Percentiles rank a stretch among this genome's conserved stretches.
Conservation (phyloP, 2,888 invertebrate genomes). For the Chorisops tibialis region DNA sequence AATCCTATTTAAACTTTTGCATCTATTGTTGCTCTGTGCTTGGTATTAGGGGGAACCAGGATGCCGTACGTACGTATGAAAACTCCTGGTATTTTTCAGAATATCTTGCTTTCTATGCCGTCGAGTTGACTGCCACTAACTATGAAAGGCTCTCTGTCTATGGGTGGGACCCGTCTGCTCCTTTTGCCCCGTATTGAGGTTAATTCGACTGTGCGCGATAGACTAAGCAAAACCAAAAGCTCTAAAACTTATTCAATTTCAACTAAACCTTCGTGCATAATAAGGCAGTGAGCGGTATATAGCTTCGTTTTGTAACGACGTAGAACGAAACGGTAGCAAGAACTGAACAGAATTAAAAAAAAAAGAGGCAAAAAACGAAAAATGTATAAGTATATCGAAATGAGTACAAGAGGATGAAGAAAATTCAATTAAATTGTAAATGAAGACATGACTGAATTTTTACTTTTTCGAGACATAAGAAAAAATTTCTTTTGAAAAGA, state of each 20-base stretch:
- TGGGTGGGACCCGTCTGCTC: background rate
- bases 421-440: conserved; percentile 39
- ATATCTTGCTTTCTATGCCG: background rate
- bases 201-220: conserved; percentile 22
- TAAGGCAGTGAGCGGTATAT: conserved; percentile 32
- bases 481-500: background rate
- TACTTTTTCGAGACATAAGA: background rate
- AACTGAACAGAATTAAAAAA: background rate
- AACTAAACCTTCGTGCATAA: conserved; percentile 37
- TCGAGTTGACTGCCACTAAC: background rate
- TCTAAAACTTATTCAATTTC: conserved; percentile 38
- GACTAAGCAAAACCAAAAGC: conserved; percentile 24
- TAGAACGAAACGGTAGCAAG: no score
- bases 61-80: no score
- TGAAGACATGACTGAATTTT: conserved; percentile 35
- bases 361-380: background rate
- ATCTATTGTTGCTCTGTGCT: conserved; percentile 15
- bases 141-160: background rate
- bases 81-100: background rate
- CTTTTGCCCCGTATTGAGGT: conserved; percentile 14
- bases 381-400: background rate
- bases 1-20: conserved; percentile 27
- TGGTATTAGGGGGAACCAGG: no score
- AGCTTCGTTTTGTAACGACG: background rate
- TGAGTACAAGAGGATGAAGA: conserved; percentile 34